phyloP scores from a whole-genome alignment of 2,888 invertebrate genomes.

The Panzeria rudis region DNA sequence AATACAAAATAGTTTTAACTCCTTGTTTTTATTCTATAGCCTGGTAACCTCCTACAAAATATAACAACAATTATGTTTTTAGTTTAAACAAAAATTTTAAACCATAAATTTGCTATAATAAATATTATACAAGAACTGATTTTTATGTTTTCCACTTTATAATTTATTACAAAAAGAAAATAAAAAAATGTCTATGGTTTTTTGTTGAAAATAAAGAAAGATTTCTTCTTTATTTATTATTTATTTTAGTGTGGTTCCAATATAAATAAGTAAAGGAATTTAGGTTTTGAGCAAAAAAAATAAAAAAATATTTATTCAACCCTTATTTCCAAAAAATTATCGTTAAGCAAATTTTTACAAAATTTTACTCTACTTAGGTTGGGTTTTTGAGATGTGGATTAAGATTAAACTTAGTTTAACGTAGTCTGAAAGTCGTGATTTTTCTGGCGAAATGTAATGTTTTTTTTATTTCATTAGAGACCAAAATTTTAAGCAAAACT shows the following conservation, averaged over 20 bases:
- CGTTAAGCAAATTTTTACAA: too few species aligned
- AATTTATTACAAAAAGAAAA: constrained; percentile 55
- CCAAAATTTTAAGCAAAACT: too few species aligned
- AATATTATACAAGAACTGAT: constrained; percentile 31
- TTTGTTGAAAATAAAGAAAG: constrained; percentile 39
- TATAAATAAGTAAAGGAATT: constrained; percentile 34
- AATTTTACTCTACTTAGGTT: too few species aligned
- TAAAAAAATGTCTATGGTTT: constrained; percentile 36
- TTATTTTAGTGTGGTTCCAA: constrained; percentile 26
- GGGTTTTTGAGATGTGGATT: too few species aligned
- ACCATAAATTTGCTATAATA: constrained; percentile 34
- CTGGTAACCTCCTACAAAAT: background rate
- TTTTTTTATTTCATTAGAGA: too few species aligned
- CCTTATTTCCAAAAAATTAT: too few species aligned
- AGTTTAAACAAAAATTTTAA: constrained; percentile 16
- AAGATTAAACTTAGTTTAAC: too few species aligned
- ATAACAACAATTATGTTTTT: constrained; percentile 19
- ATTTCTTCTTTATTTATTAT: constrained; percentile 42
- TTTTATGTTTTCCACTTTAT: constrained; percentile 39
- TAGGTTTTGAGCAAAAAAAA: background rate
- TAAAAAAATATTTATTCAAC: background rate
- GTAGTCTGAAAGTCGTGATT: too few species aligned
- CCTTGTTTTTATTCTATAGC: background rate
- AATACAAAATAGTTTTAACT: background rate
- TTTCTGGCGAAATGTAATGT: too few species aligned